Conservation (phyloP, 2,797 vertebrate species). For the Eupleurogrammus muticus region DNA sequence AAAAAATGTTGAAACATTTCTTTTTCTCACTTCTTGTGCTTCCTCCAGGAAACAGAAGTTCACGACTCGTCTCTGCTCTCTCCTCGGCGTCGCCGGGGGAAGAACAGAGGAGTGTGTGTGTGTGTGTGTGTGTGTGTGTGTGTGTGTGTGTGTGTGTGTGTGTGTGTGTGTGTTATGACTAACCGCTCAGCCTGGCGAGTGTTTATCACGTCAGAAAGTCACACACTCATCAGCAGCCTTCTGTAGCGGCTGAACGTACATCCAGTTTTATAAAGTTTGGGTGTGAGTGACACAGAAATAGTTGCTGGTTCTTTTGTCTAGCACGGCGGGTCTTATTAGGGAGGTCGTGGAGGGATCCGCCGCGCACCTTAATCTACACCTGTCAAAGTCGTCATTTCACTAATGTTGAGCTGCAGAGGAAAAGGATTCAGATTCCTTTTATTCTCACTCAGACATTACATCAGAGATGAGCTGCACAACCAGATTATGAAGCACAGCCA, state of each 20-base stretch:
- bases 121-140: too few species aligned
- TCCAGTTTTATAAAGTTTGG: conserved; percentile 64
- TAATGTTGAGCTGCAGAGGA: conserved; percentile 5
- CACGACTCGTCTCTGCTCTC: conserved; percentile 62
- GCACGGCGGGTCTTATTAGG: conserved; percentile 56
- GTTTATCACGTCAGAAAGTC: conserved; percentile 76
- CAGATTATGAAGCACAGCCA: too few species aligned
- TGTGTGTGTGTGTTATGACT: conserved; percentile 75
- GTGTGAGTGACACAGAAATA: conserved; percentile 46
- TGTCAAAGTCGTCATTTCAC: too few species aligned
- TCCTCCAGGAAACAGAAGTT: conserved; percentile 73
- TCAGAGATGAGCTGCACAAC: too few species aligned
- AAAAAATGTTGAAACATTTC: conserved; percentile 18
- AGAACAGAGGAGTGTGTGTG: conserved; percentile 74
- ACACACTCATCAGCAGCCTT: conserved; percentile 74
- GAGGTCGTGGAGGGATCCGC: too few species aligned
- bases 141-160: too few species aligned
- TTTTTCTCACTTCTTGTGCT: conserved; percentile 40
- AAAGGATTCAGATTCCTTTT: neutral
- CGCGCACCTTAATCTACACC: too few species aligned
- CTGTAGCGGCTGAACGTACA: conserved; percentile 65
- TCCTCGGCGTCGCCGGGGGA: conserved; percentile 69
- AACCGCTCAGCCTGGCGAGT: conserved; percentile 63
- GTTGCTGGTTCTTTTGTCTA: conserved; percentile 62
- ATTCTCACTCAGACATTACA: too few species aligned